These are phyloP conservation scores for Spialia ferax DNA, from an alignment of 2,888 invertebrate species.

Conservation along the genomic window DNA sequence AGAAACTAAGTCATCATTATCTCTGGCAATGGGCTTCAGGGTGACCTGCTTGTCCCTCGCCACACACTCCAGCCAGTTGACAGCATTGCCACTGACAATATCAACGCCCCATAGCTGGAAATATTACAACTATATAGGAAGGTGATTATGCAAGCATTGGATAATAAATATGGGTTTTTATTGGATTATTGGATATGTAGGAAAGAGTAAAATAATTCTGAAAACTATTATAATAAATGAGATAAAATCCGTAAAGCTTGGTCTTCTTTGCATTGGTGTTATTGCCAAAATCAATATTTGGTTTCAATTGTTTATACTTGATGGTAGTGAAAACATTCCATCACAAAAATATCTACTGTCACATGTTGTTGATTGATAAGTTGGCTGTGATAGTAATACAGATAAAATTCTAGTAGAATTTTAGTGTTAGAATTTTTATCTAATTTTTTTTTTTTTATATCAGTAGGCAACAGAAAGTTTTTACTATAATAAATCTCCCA, in stretches of 20 bases:
- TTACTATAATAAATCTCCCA: too few species aligned
- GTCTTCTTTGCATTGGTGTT: neutral
- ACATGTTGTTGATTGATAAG: slow-evolving; percentile 1
- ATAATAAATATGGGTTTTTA: neutral
- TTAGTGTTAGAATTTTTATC: neutral
- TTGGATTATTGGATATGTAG: neutral
- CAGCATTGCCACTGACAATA: slow-evolving; percentile 80
- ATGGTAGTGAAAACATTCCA: neutral
- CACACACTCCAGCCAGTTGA: slow-evolving; percentile 87
- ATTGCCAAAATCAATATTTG: neutral
- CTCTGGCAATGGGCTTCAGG: slow-evolving; percentile 77
- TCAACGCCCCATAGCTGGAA: slow-evolving; percentile 83
- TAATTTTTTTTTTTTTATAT: neutral
- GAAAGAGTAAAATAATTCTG: too few species aligned
- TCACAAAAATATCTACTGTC: slow-evolving; percentile 2
- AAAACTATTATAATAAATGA: too few species aligned
- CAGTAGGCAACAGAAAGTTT: too few species aligned
- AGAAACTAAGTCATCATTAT: slow-evolving; percentile 77
- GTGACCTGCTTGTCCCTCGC: slow-evolving; percentile 79
- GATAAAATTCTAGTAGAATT: slow-evolving; percentile 1
- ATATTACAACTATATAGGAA: neutral
- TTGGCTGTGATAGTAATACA: neutral
- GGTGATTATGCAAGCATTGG: neutral
- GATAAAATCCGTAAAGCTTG: too few species aligned
- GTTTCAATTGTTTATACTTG: neutral